Percentiles rank a stretch among this genome's conserved stretches.
Evolutionary conservation across 2,113 vertebrate genomes (phyloP).

Genomic region (Cheirogaleus medius): DNA sequence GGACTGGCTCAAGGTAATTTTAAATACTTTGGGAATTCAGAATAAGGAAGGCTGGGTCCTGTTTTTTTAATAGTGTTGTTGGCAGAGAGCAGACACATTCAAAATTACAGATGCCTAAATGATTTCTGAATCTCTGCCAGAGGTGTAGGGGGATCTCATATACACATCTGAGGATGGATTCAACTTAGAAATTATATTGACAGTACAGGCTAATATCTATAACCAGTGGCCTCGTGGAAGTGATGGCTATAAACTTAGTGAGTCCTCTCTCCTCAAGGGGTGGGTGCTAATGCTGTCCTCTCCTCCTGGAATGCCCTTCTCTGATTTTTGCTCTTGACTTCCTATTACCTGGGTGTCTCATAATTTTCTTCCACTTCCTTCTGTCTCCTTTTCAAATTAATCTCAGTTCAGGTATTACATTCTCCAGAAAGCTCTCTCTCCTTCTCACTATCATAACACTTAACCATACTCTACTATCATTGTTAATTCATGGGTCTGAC

Average conservation of each 20-base stretch:
- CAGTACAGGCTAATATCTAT: background rate
- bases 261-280: background rate
- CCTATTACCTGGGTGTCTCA: background rate
- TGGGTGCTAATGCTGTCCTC: background rate
- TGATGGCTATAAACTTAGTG: background rate
- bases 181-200: background rate
- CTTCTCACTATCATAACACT: background rate
- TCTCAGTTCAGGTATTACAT: slow-evolving; percentile 1
- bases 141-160: background rate
- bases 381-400: background rate
- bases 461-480: background rate
- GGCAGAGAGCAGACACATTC: slow-evolving; percentile 11
- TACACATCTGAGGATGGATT: background rate
- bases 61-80: slow-evolving; percentile 40
- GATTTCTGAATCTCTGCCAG: slow-evolving; percentile 20
- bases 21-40: slow-evolving; percentile 50
- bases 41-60: background rate
- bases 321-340: background rate
- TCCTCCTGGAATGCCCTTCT: background rate
- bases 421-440: background rate
- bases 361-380: background rate
- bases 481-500: background rate
- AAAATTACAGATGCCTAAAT: slow-evolving; percentile 36
- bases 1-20: background rate
- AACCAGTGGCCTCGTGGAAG: background rate